A percentile compares a stretch with the other conserved stretches of the same genome.
Evolutionary conservation across 1,140 invertebrate genomes (phyloP).

Genomic region (Notospermus geniculatus): DNA sequence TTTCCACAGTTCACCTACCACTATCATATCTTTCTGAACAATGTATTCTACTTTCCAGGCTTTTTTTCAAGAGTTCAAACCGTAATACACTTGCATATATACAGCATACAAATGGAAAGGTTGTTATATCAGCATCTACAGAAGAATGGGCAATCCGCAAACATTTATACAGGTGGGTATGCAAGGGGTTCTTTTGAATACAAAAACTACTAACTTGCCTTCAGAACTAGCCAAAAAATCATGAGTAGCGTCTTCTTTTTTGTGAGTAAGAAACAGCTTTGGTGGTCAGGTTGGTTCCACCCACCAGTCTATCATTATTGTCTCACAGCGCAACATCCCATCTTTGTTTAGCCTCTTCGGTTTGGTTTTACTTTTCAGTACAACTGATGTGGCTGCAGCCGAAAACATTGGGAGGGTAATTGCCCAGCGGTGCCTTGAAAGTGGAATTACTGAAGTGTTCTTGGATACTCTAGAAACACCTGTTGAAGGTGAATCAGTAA

Average conservation of each 20-base stretch:
- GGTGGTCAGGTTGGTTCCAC: too few species aligned
- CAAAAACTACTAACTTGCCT: too few species aligned
- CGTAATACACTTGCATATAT: conserved; percentile 1
- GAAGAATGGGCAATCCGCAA: conserved; percentile 10
- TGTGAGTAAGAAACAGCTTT: too few species aligned
- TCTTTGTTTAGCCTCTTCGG: not conserved
- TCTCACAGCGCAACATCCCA: too few species aligned
- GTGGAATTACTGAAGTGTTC: conserved; percentile 8
- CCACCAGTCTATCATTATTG: too few species aligned
- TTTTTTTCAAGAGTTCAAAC: not conserved
- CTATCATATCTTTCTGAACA: not conserved
- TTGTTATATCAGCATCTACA: conserved; percentile 3
- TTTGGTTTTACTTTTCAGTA: not conserved
- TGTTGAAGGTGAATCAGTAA: not conserved
- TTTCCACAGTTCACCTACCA: too few species aligned
- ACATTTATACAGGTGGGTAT: conserved; percentile 11
- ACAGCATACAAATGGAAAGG: conserved; percentile 1
- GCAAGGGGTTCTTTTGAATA: too few species aligned
- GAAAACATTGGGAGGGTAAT: conserved; percentile 8
- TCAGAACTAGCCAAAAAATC: too few species aligned
- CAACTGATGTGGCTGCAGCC: conserved; percentile 11
- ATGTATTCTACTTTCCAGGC: conserved; percentile 11
- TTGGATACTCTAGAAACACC: conserved; percentile 3
- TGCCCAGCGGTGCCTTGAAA: conserved; percentile 4
- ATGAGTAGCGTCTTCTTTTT: too few species aligned